phyloP scores from a whole-genome alignment of 2,888 invertebrate species.

The Hemaris fuciformis region DNA sequence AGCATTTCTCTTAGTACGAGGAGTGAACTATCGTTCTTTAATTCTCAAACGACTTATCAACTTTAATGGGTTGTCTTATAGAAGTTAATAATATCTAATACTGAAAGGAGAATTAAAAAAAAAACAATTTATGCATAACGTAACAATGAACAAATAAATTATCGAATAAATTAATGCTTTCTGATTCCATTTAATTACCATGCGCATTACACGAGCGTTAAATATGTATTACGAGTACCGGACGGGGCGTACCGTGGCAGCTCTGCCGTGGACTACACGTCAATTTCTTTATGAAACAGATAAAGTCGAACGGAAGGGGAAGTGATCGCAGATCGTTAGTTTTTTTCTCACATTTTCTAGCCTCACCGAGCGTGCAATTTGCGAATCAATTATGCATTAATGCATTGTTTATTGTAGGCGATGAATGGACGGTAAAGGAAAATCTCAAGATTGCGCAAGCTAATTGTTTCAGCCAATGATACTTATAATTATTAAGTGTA shows the following conservation, averaged over 20 bases:
- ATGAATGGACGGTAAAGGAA: neutral
- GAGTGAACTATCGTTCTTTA: no score
- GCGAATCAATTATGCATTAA: neutral
- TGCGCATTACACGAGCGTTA: neutral
- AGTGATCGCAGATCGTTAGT: neutral
- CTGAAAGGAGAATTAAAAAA: neutral
- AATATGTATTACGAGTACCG: conserved; percentile 29
- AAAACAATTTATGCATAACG: neutral
- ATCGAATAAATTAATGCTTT: conserved; percentile 2
- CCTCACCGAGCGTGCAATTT: neutral
- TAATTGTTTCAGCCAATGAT: neutral
- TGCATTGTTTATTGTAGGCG: neutral
- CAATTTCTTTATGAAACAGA: neutral
- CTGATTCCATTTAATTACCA: conserved; percentile 11
- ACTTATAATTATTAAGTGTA: neutral
- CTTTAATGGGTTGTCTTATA: no score
- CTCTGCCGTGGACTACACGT: conserved; percentile 17
- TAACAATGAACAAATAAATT: neutral
- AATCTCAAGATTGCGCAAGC: neutral
- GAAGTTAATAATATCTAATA: no score
- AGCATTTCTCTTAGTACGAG: no score
- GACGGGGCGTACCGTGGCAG: conserved; percentile 22
- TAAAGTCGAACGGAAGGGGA: neutral
- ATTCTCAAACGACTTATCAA: no score
- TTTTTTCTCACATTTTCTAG: conserved; percentile 2